Percentiles rank a stretch among this genome's conserved stretches.
Evolutionary conservation across 2,888 invertebrate species (phyloP).

Genomic region (Rhagonycha lutea): DNA sequence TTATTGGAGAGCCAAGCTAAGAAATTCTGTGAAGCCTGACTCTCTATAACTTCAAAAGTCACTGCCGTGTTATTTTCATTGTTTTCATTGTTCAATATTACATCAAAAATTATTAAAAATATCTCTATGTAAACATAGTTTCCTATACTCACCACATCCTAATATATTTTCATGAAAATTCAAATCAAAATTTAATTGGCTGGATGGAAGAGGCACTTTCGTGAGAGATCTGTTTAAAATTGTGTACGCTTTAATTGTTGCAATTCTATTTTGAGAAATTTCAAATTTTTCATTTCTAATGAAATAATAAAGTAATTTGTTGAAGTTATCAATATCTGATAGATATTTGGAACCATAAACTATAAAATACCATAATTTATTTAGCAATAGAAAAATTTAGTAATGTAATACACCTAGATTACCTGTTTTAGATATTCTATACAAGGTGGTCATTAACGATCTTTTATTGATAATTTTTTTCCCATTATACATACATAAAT

Average conservation of each 20-base stretch:
- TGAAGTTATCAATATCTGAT: conserved; percentile 27
- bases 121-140: background rate
- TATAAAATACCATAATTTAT: background rate
- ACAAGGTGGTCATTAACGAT: conserved; percentile 33
- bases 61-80: too few relatives aligned
- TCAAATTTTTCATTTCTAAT: conserved; percentile 32
- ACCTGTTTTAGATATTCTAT: conserved; percentile 34
- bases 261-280: conserved; percentile 26
- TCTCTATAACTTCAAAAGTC: too few relatives aligned
- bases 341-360: conserved; percentile 26
- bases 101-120: too few relatives aligned
- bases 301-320: conserved; percentile 34
- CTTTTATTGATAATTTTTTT: conserved; percentile 33
- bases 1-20: too few relatives aligned
- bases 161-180: conserved; percentile 20
- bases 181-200: conserved; percentile 26
- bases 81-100: too few relatives aligned
- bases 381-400: background rate
- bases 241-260: conserved; percentile 34
- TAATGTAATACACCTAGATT: background rate
- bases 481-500: conserved; percentile 18
- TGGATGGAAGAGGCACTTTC: conserved; percentile 21
- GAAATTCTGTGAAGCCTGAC: too few relatives aligned
- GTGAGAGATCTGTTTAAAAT: conserved; percentile 33
- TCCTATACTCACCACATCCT: background rate